Percentiles rank a stretch among this genome's conserved stretches.
Evolutionary conservation across 2,888 invertebrate genomes (phyloP).

Genomic region (Drosophila limbata): DNA sequence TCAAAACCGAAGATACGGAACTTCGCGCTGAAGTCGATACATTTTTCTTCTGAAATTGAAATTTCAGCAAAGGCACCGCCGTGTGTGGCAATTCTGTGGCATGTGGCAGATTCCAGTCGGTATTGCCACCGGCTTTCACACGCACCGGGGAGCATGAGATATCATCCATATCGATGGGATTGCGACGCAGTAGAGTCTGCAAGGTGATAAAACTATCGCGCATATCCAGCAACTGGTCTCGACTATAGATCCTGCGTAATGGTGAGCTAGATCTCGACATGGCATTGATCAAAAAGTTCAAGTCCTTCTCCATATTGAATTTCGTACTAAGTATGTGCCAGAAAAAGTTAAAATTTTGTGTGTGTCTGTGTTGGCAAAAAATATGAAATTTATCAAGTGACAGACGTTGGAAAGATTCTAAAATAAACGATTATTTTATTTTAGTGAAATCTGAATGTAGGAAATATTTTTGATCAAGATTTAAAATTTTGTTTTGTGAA

Average conservation of each 20-base stretch:
- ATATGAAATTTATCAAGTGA: not conserved
- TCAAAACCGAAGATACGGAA: constrained; percentile 1
- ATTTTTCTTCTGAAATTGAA: not conserved
- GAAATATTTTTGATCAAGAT: too few species aligned
- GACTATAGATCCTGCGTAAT: constrained; percentile 35
- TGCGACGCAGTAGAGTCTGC: constrained; percentile 35
- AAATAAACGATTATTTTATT: not conserved
- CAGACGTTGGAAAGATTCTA: not conserved
- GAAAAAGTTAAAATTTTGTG: constrained; percentile 1
- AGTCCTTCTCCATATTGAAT: constrained; percentile 59
- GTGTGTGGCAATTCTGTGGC: not conserved
- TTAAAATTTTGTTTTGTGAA: too few species aligned
- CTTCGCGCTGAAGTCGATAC: not conserved
- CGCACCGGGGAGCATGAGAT: constrained; percentile 12
- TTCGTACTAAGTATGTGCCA: constrained; percentile 3
- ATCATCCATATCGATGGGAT: constrained; percentile 1
- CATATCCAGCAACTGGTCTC: constrained; percentile 57
- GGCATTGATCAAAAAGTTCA: constrained; percentile 63
- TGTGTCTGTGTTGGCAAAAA: not conserved
- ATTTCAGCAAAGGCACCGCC: not conserved
- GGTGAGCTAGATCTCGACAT: constrained; percentile 52
- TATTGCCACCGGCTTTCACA: constrained; percentile 54
- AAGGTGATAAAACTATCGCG: constrained; percentile 57
- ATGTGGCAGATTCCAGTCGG: constrained; percentile 8
- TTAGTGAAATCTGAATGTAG: too few species aligned